A percentile compares a stretch with the other conserved stretches of the same genome.
These are phyloP conservation scores for Diloba caeruleocephala DNA, from an alignment of 2,888 invertebrate species.

Conservation along the genomic window DNA sequence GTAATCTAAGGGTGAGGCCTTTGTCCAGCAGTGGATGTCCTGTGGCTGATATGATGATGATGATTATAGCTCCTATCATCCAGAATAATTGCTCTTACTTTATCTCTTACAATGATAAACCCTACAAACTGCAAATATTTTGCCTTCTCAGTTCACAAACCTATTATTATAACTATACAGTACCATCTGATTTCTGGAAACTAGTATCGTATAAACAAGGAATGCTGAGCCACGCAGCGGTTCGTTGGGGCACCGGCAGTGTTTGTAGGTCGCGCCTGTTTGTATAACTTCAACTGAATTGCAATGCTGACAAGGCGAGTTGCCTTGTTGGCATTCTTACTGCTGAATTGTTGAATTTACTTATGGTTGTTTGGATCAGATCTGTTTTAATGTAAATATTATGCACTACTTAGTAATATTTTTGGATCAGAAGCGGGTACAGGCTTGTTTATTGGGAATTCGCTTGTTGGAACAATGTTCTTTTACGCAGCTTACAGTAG, in stretches of 20 bases:
- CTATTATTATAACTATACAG: not conserved
- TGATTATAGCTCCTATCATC: too few species aligned
- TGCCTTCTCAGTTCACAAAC: not conserved
- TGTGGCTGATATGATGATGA: too few species aligned
- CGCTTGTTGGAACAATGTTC: too few species aligned
- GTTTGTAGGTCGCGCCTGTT: constrained; percentile 42
- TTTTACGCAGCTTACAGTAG: too few species aligned
- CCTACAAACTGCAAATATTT: not conserved
- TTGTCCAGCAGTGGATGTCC: too few species aligned
- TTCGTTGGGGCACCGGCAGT: constrained; percentile 20
- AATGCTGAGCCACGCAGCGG: constrained; percentile 30
- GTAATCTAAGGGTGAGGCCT: too few species aligned
- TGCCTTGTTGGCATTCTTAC: not conserved
- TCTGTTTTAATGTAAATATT: not conserved
- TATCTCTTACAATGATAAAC: too few species aligned
- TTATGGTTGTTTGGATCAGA: not conserved
- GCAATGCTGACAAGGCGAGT: constrained; percentile 8
- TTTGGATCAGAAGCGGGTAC: too few species aligned
- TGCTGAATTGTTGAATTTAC: not conserved
- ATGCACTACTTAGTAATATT: too few species aligned
- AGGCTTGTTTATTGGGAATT: too few species aligned
- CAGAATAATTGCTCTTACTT: too few species aligned
- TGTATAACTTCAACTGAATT: constrained; percentile 22
- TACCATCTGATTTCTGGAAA: constrained; percentile 30
- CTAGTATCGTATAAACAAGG: constrained; percentile 31